Evolutionary conservation across 2,888 invertebrate genomes (phyloP).

Genomic region (Catocala fraxini): DNA sequence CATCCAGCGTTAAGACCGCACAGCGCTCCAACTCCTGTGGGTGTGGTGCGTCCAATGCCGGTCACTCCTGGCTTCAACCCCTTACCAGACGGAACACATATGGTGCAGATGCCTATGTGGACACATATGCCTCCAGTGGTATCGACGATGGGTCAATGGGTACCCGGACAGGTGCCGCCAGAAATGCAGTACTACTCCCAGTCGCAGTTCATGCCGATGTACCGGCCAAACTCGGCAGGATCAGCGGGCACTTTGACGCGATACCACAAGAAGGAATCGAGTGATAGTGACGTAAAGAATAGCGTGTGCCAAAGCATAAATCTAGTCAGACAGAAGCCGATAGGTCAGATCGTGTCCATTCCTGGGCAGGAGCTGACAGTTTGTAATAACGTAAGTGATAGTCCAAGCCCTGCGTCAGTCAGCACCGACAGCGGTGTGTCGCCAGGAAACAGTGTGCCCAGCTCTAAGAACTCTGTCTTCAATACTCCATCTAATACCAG

Average conservation of each 20-base stretch:
- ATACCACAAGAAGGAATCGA: constrained; percentile 77
- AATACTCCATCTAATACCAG: constrained; percentile 62
- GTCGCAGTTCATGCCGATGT: constrained; percentile 80
- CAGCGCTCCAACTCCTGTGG: constrained; percentile 77
- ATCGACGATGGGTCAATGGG: constrained; percentile 76
- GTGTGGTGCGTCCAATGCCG: constrained; percentile 73
- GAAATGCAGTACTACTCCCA: constrained; percentile 84
- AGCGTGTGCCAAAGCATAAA: constrained; percentile 86
- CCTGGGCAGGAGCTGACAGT: constrained; percentile 83
- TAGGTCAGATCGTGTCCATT: constrained; percentile 82
- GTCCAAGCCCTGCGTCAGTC: constrained; percentile 80
- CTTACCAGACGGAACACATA: constrained; percentile 72
- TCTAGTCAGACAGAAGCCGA: constrained; percentile 84
- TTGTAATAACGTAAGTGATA: constrained; percentile 78
- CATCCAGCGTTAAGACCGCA: constrained; percentile 76
- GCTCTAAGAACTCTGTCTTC: constrained; percentile 76
- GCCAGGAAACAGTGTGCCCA: constrained; percentile 78
- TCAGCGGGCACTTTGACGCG: constrained; percentile 82
- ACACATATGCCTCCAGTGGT: constrained; percentile 76
- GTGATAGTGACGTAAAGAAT: constrained; percentile 70
- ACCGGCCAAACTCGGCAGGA: constrained; percentile 80
- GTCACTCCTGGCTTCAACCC: constrained; percentile 66
- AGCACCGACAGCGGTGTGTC: constrained; percentile 83
- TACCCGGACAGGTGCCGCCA: constrained; percentile 70
- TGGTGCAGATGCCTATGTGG: constrained; percentile 82